Evolutionary conservation across 2,797 vertebrate species (phyloP).

Genomic region (Eulemur mongoz): DNA sequence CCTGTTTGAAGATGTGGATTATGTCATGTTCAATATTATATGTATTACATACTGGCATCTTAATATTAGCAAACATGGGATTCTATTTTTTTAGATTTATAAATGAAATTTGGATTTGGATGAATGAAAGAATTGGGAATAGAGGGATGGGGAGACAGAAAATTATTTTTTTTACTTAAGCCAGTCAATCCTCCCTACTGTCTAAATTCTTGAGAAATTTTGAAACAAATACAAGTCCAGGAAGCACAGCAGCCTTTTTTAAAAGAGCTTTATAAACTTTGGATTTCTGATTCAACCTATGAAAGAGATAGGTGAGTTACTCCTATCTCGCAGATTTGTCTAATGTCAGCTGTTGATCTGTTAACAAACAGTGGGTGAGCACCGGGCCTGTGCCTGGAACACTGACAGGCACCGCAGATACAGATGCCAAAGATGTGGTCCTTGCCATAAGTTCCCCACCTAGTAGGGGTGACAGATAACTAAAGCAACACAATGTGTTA

Average conservation of each 20-base stretch:
- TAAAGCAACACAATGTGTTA: neutral
- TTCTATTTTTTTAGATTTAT: constrained; percentile 15
- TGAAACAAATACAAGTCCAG: constrained; percentile 18
- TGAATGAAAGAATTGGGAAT: neutral
- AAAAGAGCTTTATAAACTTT: neutral
- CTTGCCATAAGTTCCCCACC: neutral
- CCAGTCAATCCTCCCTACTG: neutral
- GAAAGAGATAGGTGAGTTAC: neutral
- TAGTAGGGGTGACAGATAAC: neutral
- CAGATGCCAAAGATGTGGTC: neutral
- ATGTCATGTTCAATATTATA: neutral
- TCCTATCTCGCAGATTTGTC: neutral
- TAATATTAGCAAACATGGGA: neutral
- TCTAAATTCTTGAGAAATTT: constrained; percentile 34
- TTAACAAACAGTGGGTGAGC: neutral
- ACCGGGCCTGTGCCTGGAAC: neutral
- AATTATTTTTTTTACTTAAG: neutral
- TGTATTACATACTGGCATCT: neutral
- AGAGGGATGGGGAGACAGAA: neutral
- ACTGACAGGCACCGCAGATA: neutral
- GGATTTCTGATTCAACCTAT: constrained; percentile 22
- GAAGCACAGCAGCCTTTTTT: neutral
- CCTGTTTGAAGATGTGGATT: neutral
- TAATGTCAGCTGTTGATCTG: neutral
- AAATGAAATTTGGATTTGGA: neutral